A percentile compares a stretch with the other conserved stretches of the same genome.
Conservation (phyloP, 2,797 vertebrate species). For the Hyperoplus immaculatus region DNA sequence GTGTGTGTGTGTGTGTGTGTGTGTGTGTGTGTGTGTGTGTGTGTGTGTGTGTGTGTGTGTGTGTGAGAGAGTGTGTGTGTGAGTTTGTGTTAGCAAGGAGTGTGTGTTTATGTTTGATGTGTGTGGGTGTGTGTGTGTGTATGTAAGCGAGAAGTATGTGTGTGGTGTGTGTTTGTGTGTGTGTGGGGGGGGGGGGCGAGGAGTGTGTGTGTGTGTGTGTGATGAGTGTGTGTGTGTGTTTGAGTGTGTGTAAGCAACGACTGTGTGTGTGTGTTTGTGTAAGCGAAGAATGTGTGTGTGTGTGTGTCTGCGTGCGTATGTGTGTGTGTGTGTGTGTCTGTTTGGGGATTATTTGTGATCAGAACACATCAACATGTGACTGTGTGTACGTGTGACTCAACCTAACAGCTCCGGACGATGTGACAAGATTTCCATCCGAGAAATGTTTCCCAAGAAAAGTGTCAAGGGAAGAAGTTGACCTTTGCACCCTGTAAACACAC, state of each 20-base stretch:
- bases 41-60: constrained; percentile 11
- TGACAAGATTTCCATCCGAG: constrained; percentile 64
- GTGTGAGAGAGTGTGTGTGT: constrained; percentile 16
- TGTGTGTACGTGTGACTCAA: constrained; percentile 22
- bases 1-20: constrained; percentile 22
- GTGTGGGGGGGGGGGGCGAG: neutral
- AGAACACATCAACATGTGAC: neutral
- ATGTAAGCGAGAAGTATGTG: neutral
- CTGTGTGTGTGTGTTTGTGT: constrained; percentile 21
- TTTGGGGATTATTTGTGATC: neutral
- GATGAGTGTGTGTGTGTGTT: constrained; percentile 12
- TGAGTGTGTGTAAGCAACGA: constrained; percentile 7
- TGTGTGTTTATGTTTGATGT: constrained; percentile 15
- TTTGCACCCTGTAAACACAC: constrained; percentile 7
- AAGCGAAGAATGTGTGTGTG: neutral
- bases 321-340: constrained; percentile 25
- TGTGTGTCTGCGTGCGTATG: constrained; percentile 18
- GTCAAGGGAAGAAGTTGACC: constrained; percentile 45
- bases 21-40: constrained; percentile 17
- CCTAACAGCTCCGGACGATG: constrained; percentile 10
- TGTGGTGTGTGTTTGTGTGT: constrained; percentile 18
- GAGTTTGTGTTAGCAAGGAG: constrained; percentile 5
- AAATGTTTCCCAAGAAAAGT: constrained; percentile 68
- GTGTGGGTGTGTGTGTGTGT: no score
- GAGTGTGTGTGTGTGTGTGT: constrained; percentile 25